A percentile compares a stretch with the other conserved stretches of the same genome.
phyloP scores from a whole-genome alignment of 2,797 vertebrate genomes.

The Acipenser ruthenus region DNA sequence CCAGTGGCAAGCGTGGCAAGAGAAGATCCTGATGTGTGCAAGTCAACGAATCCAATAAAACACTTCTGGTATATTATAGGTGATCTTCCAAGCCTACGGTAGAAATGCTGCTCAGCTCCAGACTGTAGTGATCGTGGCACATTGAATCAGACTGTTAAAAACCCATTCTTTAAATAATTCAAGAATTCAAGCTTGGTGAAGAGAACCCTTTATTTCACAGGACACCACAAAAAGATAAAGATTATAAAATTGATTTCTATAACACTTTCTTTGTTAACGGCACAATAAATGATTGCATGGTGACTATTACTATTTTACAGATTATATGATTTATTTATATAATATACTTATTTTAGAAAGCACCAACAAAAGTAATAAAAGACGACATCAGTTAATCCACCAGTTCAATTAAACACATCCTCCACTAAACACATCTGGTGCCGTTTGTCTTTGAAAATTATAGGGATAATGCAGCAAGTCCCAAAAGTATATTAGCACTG shows the following conservation, averaged over 20 bases:
- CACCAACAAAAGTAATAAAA: conserved; percentile 28
- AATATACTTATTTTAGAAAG: conserved; percentile 25
- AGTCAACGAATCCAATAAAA: too few relatives aligned
- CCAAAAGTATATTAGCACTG: conserved; percentile 7
- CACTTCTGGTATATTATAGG: too few relatives aligned
- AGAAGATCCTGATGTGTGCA: too few relatives aligned
- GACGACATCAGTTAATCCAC: conserved; percentile 46
- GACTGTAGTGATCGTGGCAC: too few relatives aligned
- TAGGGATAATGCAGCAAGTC: conserved; percentile 10
- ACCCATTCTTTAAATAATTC: too few relatives aligned
- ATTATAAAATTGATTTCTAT: conserved; percentile 10
- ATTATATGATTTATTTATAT: conserved; percentile 35
- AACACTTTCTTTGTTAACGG: conserved; percentile 33
- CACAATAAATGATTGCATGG: conserved; percentile 27
- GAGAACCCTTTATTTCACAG: too few relatives aligned
- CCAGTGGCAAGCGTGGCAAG: too few relatives aligned
- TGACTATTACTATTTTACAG: conserved; percentile 8
- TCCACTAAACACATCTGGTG: conserved; percentile 27
- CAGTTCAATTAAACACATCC: conserved; percentile 39
- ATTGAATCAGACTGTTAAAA: too few relatives aligned
- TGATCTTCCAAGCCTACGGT: too few relatives aligned
- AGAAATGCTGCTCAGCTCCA: too few relatives aligned
- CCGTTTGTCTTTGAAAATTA: conserved; percentile 17
- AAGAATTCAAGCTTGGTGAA: too few relatives aligned
- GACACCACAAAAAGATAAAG: too few relatives aligned